These are phyloP conservation scores for Suricata suricatta DNA, from an alignment of 2,113 vertebrate genomes.

Conservation along the genomic window DNA sequence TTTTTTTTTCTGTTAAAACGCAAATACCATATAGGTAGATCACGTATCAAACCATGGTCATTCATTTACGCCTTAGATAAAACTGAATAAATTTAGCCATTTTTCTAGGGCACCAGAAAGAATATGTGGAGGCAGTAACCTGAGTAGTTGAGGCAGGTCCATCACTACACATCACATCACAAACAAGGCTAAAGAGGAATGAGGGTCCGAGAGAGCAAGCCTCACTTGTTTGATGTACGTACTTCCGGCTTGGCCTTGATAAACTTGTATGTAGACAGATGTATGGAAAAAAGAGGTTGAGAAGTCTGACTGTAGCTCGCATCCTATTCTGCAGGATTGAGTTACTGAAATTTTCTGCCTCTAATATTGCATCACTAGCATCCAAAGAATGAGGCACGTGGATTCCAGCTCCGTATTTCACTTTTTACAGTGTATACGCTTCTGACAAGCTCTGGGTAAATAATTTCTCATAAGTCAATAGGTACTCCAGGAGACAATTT, in stretches of 20 bases:
- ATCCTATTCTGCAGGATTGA: neutral
- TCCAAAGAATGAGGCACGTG: neutral
- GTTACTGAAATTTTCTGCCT: slow-evolving; percentile 12
- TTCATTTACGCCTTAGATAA: neutral
- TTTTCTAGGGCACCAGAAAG: neutral
- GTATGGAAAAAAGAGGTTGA: neutral
- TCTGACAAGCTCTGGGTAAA: slow-evolving; percentile 26
- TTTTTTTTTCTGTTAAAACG: slow-evolving; percentile 22
- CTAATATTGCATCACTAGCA: neutral
- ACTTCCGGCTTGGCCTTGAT: neutral
- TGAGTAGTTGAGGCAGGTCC: neutral
- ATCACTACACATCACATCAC: too few species aligned
- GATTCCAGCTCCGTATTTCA: neutral
- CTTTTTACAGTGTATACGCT: neutral
- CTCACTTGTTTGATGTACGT: neutral
- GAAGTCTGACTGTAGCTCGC: neutral
- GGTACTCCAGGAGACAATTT: neutral
- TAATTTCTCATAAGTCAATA: slow-evolving; percentile 44
- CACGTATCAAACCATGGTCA: neutral
- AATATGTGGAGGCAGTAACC: neutral
- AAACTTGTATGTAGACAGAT: neutral
- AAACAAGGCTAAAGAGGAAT: neutral
- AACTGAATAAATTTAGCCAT: neutral
- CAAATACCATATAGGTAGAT: neutral
- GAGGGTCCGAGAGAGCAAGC: neutral